These are phyloP conservation scores for Vespertilio murinus DNA, from an alignment of 2,797 vertebrate species.

Conservation along the genomic window DNA sequence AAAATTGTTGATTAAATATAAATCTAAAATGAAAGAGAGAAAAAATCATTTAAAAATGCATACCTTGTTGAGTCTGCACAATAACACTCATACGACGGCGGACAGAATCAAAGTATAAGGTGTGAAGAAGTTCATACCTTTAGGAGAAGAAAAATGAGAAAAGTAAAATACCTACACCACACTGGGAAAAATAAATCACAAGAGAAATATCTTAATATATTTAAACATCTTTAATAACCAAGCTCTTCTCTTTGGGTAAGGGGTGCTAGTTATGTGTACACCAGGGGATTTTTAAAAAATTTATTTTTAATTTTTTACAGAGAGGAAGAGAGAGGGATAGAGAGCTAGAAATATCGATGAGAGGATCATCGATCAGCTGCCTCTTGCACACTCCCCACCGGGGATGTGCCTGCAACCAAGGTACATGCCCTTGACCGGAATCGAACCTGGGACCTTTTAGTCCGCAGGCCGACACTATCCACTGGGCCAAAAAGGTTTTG, in stretches of 20 bases:
- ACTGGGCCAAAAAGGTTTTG: too few species aligned
- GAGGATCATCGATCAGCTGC: too few species aligned
- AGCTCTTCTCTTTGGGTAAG: background rate
- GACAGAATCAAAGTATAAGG: constrained; percentile 95
- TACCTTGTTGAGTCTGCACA: constrained; percentile 90
- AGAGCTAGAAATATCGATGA: too few species aligned
- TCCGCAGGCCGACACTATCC: too few species aligned
- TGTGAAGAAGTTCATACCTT: constrained; percentile 95
- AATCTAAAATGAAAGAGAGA: constrained; percentile 4
- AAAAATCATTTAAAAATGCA: constrained; percentile 40
- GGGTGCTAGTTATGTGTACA: background rate
- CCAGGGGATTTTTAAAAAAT: too few species aligned
- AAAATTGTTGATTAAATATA: constrained; percentile 14
- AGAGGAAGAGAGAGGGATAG: too few species aligned
- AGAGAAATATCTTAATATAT: constrained; percentile 19
- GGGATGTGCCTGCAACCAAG: too few species aligned
- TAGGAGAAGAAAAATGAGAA: background rate
- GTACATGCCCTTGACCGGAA: too few species aligned
- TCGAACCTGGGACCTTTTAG: too few species aligned
- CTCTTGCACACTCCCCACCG: too few species aligned
- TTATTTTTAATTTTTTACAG: too few species aligned
- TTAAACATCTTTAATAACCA: constrained; percentile 20
- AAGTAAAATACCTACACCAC: background rate
- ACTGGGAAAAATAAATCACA: background rate
- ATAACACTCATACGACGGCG: constrained; percentile 98